Conservation (phyloP, 2,113 vertebrate genomes). For the Sterrhoptilus dennistouni region DNA sequence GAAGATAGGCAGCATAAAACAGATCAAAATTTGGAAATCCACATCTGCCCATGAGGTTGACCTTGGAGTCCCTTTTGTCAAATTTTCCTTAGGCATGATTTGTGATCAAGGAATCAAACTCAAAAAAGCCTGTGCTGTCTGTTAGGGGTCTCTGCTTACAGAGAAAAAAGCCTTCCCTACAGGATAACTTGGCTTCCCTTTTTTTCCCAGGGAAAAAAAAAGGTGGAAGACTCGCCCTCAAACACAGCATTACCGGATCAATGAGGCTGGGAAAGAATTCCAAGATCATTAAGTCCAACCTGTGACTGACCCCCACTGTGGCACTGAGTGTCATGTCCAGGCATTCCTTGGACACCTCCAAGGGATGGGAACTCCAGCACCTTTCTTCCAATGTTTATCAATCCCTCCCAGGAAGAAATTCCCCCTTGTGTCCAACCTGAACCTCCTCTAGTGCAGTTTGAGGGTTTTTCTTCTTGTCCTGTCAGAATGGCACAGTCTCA, state of each 20-base stretch:
- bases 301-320: accelerated
- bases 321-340: accelerated
- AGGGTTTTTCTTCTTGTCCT: not conserved
- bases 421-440: not conserved
- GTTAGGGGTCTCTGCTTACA: not conserved
- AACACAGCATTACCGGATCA: not conserved
- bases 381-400: not conserved
- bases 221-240: not conserved
- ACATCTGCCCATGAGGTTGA: not conserved
- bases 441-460: not conserved
- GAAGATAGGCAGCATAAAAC: not conserved
- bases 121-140: not conserved
- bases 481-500: not conserved
- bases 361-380: not conserved
- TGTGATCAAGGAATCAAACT: not conserved
- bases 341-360: not conserved
- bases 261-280: not conserved
- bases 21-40: not conserved
- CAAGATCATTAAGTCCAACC: not conserved
- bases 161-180: not conserved
- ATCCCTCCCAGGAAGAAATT: not conserved
- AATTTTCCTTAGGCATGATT: not conserved
- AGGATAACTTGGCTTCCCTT: not conserved
- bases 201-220: not conserved
- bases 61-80: not conserved